Evolutionary conservation across 2,797 vertebrate species (phyloP).

Genomic region (Chiroxiphia lanceolata): DNA sequence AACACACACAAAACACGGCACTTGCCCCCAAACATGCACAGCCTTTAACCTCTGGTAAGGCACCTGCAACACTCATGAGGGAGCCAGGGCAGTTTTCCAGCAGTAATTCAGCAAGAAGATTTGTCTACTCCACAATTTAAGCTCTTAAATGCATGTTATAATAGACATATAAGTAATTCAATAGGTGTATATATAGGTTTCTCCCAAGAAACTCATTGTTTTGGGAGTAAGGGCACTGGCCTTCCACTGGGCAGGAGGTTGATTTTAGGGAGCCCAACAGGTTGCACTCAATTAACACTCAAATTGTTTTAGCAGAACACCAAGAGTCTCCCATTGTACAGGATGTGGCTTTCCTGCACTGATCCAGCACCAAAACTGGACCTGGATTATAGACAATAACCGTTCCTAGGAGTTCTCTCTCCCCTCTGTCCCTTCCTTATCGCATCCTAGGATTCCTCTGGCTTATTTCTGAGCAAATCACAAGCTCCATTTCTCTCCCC

Average conservation of each 20-base stretch:
- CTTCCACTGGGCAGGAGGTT: not conserved
- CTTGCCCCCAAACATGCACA: rapidly evolving
- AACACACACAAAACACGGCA: rapidly evolving
- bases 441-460: not conserved
- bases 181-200: not conserved
- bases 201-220: not conserved
- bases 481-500: not conserved
- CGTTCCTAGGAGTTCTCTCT: not conserved
- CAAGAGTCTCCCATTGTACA: not conserved
- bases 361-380: not conserved
- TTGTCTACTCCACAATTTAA: not conserved
- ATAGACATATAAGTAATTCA: not conserved
- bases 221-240: not conserved
- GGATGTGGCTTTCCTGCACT: not conserved
- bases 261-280: not conserved
- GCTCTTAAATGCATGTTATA: not conserved
- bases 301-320: not conserved
- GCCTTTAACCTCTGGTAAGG: not conserved
- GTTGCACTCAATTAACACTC: not conserved
- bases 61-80: not conserved
- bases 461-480: not conserved
- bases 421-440: not conserved
- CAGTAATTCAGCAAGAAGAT: not conserved
- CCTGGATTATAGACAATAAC: not conserved
- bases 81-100: not conserved